These are phyloP conservation scores for Melanostigma gelatinosum DNA, from an alignment of 2,113 vertebrate species.

Conservation along the genomic window DNA sequence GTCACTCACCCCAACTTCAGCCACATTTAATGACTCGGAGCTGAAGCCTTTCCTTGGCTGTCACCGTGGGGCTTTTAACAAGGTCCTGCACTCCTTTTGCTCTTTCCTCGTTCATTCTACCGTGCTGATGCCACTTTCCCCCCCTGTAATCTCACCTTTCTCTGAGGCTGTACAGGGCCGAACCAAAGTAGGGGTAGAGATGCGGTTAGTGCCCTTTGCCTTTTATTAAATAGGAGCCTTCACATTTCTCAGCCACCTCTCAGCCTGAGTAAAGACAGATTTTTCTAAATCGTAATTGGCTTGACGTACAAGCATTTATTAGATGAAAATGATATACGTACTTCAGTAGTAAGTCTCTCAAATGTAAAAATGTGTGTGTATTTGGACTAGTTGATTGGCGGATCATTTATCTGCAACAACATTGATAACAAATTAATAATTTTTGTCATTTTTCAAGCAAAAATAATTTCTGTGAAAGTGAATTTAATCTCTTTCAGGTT, in stretches of 20 bases:
- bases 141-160: conserved; percentile 39
- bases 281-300: conserved; percentile 1
- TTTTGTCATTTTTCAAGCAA: background rate
- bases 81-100: conserved; percentile 65
- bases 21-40: conserved; percentile 69
- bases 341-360: background rate
- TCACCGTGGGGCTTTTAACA: conserved; percentile 76
- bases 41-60: conserved; percentile 57
- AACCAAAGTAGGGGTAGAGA: conserved; percentile 13
- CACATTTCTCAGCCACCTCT: conserved; percentile 16
- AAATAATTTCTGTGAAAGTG: background rate
- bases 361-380: background rate
- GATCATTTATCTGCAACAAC: background rate
- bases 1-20: conserved; percentile 49
- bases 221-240: conserved; percentile 45
- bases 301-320: conserved; percentile 2
- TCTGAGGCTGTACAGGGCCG: conserved; percentile 45
- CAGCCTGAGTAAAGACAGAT: conserved; percentile 2
- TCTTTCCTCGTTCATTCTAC: conserved; percentile 61
- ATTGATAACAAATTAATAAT: background rate
- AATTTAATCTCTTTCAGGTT: background rate
- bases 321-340: conserved; percentile 1
- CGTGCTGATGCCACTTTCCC: conserved; percentile 37
- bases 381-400: background rate
- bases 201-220: conserved; percentile 12